Percentiles rank a stretch among this genome's conserved stretches.
Conservation (phyloP, 2,113 vertebrate species). For the Holacanthus passer region DNA sequence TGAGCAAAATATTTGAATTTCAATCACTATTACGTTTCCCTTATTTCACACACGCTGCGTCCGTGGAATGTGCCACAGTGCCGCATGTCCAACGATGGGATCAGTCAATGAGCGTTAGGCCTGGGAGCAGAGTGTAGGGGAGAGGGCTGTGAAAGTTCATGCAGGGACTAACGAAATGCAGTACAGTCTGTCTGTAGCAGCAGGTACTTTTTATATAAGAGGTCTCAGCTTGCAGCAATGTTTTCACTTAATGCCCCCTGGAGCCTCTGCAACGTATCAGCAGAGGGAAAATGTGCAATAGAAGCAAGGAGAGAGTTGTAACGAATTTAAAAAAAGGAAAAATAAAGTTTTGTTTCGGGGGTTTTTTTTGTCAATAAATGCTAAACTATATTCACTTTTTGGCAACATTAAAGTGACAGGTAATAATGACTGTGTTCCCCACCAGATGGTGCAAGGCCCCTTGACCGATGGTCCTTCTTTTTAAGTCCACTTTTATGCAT, state of each 20-base stretch:
- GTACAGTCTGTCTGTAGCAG: constrained; percentile 27
- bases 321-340: not conserved
- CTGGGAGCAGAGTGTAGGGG: constrained; percentile 38
- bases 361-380: not conserved
- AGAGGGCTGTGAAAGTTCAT: constrained; percentile 37
- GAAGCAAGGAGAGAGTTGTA: not conserved
- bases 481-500: not conserved
- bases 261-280: not conserved
- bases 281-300: not conserved
- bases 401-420: not conserved
- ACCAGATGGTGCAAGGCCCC: constrained; percentile 54
- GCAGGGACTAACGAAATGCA: constrained; percentile 13
- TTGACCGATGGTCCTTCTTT: not conserved
- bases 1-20: constrained; percentile 76
- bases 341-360: too few relatives aligned
- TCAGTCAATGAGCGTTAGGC: constrained; percentile 74
- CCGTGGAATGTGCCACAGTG: constrained; percentile 56
- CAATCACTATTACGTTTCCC: constrained; percentile 74
- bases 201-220: constrained; percentile 50
- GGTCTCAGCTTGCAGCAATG: not conserved
- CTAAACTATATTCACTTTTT: not conserved
- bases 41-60: constrained; percentile 73
- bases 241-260: constrained; percentile 19
- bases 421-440: constrained; percentile 15
- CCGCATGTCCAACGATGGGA: constrained; percentile 67